These are phyloP conservation scores for Troides oblongomaculatus DNA, from an alignment of 2,888 invertebrate genomes.

Conservation along the genomic window DNA sequence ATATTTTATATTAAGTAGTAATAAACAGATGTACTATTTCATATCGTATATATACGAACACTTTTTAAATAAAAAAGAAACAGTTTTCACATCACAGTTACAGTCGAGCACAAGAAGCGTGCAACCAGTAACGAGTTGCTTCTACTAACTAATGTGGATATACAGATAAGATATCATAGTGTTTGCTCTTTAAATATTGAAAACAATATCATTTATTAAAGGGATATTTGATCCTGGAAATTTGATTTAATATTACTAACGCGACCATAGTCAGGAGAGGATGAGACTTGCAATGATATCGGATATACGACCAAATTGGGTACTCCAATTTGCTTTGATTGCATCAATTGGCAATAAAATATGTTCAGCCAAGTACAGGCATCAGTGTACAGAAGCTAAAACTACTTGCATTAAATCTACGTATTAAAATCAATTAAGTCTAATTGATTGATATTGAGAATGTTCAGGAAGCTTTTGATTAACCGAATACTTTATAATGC, in stretches of 20 bases:
- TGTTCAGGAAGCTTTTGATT: not conserved
- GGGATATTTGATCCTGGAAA: conserved; percentile 47
- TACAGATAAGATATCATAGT: conserved; percentile 64
- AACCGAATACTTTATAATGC: not conserved
- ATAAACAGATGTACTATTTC: conserved; percentile 27
- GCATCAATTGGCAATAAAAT: conserved; percentile 54
- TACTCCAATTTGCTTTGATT: conserved; percentile 57
- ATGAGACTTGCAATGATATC: conserved; percentile 34
- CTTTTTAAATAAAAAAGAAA: conserved; percentile 30
- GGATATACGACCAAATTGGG: conserved; percentile 35
- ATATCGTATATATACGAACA: conserved; percentile 34
- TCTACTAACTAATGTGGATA: conserved; percentile 59
- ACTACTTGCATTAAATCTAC: conserved; percentile 6
- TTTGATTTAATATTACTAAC: conserved; percentile 39
- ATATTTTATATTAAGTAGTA: conserved; percentile 28
- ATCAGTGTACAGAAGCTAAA: not conserved
- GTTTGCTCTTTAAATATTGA: conserved; percentile 54
- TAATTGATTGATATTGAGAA: not conserved
- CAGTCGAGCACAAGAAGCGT: conserved; percentile 44
- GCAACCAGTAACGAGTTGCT: conserved; percentile 51
- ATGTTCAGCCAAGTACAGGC: conserved; percentile 5
- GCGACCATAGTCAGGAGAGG: conserved; percentile 39
- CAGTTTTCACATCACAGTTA: conserved; percentile 50
- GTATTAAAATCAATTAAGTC: not conserved
- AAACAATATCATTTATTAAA: conserved; percentile 54